These are phyloP conservation scores for Limonius californicus DNA, from an alignment of 1,140 invertebrate species.

Conservation along the genomic window DNA sequence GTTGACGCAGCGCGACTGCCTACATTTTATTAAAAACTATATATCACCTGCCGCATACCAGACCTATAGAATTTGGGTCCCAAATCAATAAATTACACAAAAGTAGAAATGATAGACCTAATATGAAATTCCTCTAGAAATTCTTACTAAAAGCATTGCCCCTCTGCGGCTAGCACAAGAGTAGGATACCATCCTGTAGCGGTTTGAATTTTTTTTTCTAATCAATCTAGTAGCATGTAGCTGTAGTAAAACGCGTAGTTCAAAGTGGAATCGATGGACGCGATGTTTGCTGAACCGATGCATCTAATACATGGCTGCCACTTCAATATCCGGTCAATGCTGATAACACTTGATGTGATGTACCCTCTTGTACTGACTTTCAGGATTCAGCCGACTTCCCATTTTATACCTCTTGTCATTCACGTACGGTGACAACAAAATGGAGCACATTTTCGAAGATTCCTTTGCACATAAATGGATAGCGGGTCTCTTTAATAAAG, in stretches of 20 bases:
- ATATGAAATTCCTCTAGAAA: not conserved
- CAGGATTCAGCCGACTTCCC: not conserved
- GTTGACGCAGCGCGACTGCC: not conserved
- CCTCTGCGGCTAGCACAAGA: too few species aligned
- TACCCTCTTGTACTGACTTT: not conserved
- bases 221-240: too few species aligned
- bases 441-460: not conserved
- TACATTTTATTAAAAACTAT: slow-evolving; percentile 12
- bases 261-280: not conserved
- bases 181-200: too few species aligned
- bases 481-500: too few species aligned
- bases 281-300: not conserved
- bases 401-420: not conserved
- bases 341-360: slow-evolving; percentile 1
- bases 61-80: not conserved
- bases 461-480: not conserved
- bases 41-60: slow-evolving; percentile 2
- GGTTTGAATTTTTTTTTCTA: too few species aligned
- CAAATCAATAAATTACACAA: not conserved
- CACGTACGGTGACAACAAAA: not conserved
- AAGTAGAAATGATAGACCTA: not conserved
- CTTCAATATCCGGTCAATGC: slow-evolving; percentile 9
- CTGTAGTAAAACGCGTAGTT: too few species aligned
- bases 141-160: too few species aligned
- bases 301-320: slow-evolving; percentile 1